These are phyloP conservation scores for Cochlearius cochlearius DNA, from an alignment of 2,113 vertebrate genomes.

Conservation along the genomic window DNA sequence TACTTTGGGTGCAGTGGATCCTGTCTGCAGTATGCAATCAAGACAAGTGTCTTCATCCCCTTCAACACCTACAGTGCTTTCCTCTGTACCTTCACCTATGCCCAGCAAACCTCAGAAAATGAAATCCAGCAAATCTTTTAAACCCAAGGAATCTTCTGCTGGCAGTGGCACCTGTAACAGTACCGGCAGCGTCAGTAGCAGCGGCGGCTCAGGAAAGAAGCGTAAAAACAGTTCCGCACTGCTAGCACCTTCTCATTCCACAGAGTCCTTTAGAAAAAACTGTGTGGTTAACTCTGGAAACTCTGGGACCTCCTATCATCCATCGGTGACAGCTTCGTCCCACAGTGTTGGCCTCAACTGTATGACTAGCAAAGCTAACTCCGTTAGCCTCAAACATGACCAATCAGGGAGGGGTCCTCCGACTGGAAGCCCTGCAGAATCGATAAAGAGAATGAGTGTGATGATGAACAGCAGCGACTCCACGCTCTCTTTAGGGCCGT, in stretches of 20 bases:
- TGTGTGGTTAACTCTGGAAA: conserved; percentile 84
- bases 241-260: conserved; percentile 82
- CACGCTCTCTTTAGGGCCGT: conserved; percentile 94
- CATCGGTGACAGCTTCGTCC: conserved; percentile 78
- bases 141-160: conserved; percentile 85
- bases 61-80: conserved; percentile 93
- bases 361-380: conserved; percentile 84
- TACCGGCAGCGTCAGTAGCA: conserved; percentile 78
- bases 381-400: conserved; percentile 87
- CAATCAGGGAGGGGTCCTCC: conserved; percentile 85
- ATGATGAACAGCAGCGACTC: conserved; percentile 97
- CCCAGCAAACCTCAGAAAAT: conserved; percentile 92
- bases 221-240: conserved; percentile 90
- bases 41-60: conserved; percentile 95
- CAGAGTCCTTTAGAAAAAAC: conserved; percentile 93
- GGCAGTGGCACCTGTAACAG: conserved; percentile 79
- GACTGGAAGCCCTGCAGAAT: conserved; percentile 87
- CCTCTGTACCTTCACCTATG: conserved; percentile 86
- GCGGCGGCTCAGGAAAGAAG: conserved; percentile 91
- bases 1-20: conserved; percentile 82
- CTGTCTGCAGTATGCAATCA: conserved; percentile 88
- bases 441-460: conserved; percentile 98
- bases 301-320: conserved; percentile 86
- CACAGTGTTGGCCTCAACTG: conserved; percentile 88
- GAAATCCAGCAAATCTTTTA: conserved; percentile 87